These are phyloP conservation scores for Temnothorax rugatulus DNA, from an alignment of 2,888 invertebrate species.

Conservation along the genomic window DNA sequence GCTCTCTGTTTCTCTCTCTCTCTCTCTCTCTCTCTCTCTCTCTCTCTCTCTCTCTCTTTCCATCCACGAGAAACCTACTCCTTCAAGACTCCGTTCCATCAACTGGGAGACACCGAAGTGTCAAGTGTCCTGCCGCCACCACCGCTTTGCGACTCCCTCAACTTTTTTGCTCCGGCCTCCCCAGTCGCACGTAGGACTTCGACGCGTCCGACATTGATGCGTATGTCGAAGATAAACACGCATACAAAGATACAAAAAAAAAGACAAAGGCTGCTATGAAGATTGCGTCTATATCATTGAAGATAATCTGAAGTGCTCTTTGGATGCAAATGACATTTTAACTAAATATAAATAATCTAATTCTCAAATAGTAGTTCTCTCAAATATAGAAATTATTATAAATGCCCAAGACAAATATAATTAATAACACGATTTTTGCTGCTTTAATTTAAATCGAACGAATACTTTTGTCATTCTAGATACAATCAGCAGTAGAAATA, in stretches of 20 bases:
- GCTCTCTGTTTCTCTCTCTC: constrained; percentile 32
- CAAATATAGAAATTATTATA: not conserved
- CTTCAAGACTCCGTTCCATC: constrained; percentile 74
- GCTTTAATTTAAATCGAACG: not conserved
- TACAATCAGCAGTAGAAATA: constrained; percentile 21
- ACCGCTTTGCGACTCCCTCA: constrained; percentile 39
- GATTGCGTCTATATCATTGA: not conserved
- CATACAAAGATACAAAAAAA: not conserved
- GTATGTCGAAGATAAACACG: constrained; percentile 74
- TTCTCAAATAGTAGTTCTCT: not conserved
- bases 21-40: constrained; percentile 49
- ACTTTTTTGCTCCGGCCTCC: constrained; percentile 41
- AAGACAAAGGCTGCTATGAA: not conserved
- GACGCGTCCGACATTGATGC: constrained; percentile 56
- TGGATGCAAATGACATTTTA: not conserved
- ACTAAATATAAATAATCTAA: not conserved
- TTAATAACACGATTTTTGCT: not conserved
- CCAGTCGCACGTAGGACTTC: constrained; percentile 43
- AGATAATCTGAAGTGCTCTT: not conserved
- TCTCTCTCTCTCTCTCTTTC: constrained; percentile 25
- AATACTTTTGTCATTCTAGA: not conserved
- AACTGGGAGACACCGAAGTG: constrained; percentile 79
- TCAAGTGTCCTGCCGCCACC: constrained; percentile 80
- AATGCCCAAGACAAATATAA: not conserved
- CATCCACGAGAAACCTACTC: constrained; percentile 71